Base-by-base conservation (phyloP, 2,888 invertebrate genomes). In the Drosophila austrosaltans region DNA sequence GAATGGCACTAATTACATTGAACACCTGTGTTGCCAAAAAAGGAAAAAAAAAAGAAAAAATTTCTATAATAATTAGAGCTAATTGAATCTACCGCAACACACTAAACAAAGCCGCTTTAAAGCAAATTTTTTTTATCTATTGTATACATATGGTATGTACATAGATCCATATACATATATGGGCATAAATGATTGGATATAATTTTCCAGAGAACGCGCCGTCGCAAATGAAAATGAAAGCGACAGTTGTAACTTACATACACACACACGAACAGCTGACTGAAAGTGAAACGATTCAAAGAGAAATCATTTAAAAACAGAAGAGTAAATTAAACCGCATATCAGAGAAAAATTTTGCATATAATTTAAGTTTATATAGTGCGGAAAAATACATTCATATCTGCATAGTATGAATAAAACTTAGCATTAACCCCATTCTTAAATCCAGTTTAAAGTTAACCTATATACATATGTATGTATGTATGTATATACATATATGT, bases 221-320 rank as follows among this genome's bases (percentile, higher is more conserved):
- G 68, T 10, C 69, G 78, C 70, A 78, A 57, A 48, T 72, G 56
- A 78, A 83, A 83, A 63, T 72, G 81, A 83, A 88, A 88, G 63
- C 81, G 83, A 83, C 78, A 83, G 83, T 81, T 69, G 57, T 69
- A 44, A 40, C 72, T 85, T 62, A 70, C 20, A 6, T 5, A 16
- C 44, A 44, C 32, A 39, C 71, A 88, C 62, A 70, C 22, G 10
- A 10, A 22, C 48, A 48, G 48, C 48, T 48, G 48, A 48, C 48
- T 72, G 67, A 69, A 75, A 72, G 65, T 81, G 56, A 60, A 53
- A 72, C 71, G 22, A 16, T 48, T 25, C 10, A 48, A 25, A 48
- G 48, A 48, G 48, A 48, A 48, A 48, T 48, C 10, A 48, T 48
- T 48, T 22, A 20, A 22, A 70, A 70, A 6, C 10, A 8, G 72